Base-by-base conservation (phyloP, 2,113 vertebrate genomes). In the Geothlypis trichas region DNA sequence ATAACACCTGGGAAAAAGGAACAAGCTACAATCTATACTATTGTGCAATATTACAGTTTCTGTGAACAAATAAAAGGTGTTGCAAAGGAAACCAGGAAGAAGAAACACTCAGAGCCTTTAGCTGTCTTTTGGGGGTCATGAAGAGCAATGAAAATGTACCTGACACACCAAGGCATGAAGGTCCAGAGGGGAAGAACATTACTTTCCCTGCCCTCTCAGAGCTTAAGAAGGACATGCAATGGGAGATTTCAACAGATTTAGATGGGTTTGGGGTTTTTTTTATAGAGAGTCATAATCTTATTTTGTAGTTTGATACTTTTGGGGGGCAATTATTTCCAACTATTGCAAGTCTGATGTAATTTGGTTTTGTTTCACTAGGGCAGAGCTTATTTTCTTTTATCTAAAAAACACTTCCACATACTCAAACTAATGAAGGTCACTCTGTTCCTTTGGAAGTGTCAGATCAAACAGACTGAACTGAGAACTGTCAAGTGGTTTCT, bases 401-500 rank as follows among this genome's bases (percentile, higher is more conserved):
- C 79, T 93, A 92, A 88, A 90, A 90, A 47, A 33, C 59, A 15
- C 26, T 90, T 86, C 80, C 65, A 59, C 71, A 51, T 59, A 76
- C 81, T 92, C 91, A 84, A 55, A 80, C 79, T 92, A 77, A 95
- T 67, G 80, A 96, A 95, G 94, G 95, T 92, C 91, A 90, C 15
- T 72, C 71, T 62, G 55, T 66, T 80, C 58, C 82, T 90, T 89
- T 88, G 61, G 33, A 97, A 94, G 83, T n/a, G 79, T 80, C 83
- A 93, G 80, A 97, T 94, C 83, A 96, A 96, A 95, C 47, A 84
- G 86, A 88, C 71, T 63, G 83, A 93, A 95, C 59, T 31, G 55
- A 80, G 93, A 86, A 94, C 86, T 95, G 79, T 92, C 86, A 95
- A 92, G 83, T 89, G 72, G 79, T 83, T 97, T 95, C 80, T 4